These are phyloP conservation scores for Lasius platythorax DNA, from an alignment of 2,888 invertebrate genomes.

Conservation along the genomic window DNA sequence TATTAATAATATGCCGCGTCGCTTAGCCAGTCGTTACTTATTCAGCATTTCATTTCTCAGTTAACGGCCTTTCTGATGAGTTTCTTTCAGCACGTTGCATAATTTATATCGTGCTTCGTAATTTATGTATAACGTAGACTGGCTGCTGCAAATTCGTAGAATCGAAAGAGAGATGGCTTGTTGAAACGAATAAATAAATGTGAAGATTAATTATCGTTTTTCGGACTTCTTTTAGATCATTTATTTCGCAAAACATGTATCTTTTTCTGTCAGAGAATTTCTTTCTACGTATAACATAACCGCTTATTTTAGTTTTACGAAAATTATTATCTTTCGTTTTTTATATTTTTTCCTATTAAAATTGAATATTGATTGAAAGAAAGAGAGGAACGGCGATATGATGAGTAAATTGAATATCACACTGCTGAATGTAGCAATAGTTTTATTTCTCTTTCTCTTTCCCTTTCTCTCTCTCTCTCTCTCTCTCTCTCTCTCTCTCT, in stretches of 20 bases:
- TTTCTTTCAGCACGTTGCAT: slow-evolving; percentile 64
- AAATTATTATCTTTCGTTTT: not conserved
- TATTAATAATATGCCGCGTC: slow-evolving; percentile 48
- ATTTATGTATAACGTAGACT: slow-evolving; percentile 55
- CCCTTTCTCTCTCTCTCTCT: not conserved
- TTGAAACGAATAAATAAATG: slow-evolving; percentile 55
- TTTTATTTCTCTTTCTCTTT: slow-evolving; percentile 21
- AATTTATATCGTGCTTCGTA: slow-evolving; percentile 58
- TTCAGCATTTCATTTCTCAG: slow-evolving; percentile 56
- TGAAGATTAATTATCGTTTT: slow-evolving; percentile 54
- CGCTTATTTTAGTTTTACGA: not conserved
- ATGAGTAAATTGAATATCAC: slow-evolving; percentile 8
- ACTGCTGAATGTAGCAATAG: slow-evolving; percentile 16
- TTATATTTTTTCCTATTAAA: not conserved
- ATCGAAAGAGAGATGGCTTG: slow-evolving; percentile 50
- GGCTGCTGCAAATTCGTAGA: slow-evolving; percentile 54
- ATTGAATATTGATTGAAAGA: slow-evolving; percentile 20
- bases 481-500: not conserved
- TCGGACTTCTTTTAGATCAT: slow-evolving; percentile 45
- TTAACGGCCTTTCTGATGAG: slow-evolving; percentile 56
- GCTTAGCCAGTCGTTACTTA: slow-evolving; percentile 55
- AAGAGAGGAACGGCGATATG: not conserved
- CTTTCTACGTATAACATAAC: not conserved
- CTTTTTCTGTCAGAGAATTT: slow-evolving; percentile 4
- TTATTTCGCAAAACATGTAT: slow-evolving; percentile 42